Evolutionary conservation across 1,140 invertebrate species (phyloP), one percentile per base, ranked within the genome.

Genomic region (Mylabris phalerata): DNA sequence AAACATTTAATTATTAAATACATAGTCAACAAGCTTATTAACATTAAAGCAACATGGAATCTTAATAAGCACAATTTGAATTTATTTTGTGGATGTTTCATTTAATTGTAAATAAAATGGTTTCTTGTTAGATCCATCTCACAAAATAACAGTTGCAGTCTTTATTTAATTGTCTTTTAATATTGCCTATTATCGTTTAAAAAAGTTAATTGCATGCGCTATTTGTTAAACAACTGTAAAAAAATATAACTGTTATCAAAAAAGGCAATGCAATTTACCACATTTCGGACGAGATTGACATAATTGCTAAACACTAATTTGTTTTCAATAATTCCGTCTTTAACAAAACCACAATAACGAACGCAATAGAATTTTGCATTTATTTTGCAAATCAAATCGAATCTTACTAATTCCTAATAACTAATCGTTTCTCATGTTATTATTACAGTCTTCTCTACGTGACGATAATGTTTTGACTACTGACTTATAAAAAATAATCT

Each of bases 401-500:
- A 32, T 7, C 32, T 32, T 3, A 32, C 32, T 32, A 32, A 32
- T 32, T 2, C 4, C 32, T 32, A 32, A 32, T 32, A 32, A 32
- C 32, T 32, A 32, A 7, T 32, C 32, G 32, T 32, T 5, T 32
- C 45, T 39, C 11, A 44, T 54, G 46, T 52, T 52, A 52, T 43
- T 54, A 26, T 54, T 54, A 54, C 51, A 54, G 51, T 54, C 51
- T 54, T 54, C 26, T n/a, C 51, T 54, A 54, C 51, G 51, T 54
- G 51, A 54, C 42, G 42, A 54, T 54, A 54, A 54, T 45, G 45
- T 46, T 44, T 45, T 39, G 7, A 43, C 51, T 54, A 54, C 51
- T 45, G 51, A 45, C 4, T 55, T 55, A 55, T 55, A 55, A 55
- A 55, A 55, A 55, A 55, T 55, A 55, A 55, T 55, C 47, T 55